These are phyloP conservation scores for Phalacrocorax brasilianus DNA, from an alignment of 2,113 vertebrate species.

Conservation along the genomic window DNA sequence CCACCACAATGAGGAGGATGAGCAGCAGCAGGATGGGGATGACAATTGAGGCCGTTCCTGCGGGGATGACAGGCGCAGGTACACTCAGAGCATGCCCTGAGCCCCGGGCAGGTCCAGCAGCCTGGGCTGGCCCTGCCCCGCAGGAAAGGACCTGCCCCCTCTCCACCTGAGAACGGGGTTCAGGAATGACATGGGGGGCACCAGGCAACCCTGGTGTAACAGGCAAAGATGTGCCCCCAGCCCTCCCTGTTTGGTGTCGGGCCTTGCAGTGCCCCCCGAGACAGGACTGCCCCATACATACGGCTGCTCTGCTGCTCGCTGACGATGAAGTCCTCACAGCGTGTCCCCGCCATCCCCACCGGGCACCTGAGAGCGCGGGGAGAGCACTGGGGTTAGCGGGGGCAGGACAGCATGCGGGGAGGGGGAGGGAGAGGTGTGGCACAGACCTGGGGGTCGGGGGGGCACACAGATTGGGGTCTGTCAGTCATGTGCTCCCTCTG, in stretches of 20 bases:
- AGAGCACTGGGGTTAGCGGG: neutral
- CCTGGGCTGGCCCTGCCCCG: neutral
- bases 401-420: neutral
- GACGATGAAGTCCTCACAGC: constrained; percentile 66
- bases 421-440: neutral
- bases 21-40: constrained; percentile 87
- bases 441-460: neutral
- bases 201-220: neutral
- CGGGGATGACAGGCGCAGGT: neutral
- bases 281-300: constrained; percentile 12
- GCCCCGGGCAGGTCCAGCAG: neutral
- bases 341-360: constrained; percentile 56
- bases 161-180: fast-evolving
- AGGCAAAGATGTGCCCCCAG: fast-evolving
- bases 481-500: neutral
- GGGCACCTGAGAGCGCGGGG: constrained; percentile 64
- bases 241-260: fast-evolving
- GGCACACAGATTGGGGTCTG: neutral
- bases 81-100: fast-evolving
- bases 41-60: constrained; percentile 84
- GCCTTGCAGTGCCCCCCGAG: neutral
- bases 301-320: constrained; percentile 66
- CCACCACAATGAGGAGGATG: constrained; percentile 80
- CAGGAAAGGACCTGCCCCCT: too few species aligned
- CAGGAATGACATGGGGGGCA: neutral